Evolutionary conservation across 2,888 invertebrate genomes (phyloP).

Genomic region (Eudemis profundana): DNA sequence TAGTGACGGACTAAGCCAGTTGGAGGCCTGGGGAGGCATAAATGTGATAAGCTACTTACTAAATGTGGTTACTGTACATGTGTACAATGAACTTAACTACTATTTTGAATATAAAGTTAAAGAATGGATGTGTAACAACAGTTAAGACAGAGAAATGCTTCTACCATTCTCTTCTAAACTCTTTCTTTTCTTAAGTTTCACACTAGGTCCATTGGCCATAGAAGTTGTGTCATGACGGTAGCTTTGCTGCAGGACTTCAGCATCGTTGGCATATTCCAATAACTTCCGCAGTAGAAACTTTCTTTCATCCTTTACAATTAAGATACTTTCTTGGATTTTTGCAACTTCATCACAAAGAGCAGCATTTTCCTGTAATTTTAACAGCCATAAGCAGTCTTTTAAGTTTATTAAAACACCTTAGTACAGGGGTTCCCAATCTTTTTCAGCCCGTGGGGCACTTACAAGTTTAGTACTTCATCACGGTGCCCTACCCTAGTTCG

Average conservation of each 20-base stretch:
- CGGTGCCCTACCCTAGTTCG: too few relatives aligned
- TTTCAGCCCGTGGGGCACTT: too few relatives aligned
- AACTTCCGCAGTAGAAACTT: conserved; percentile 92
- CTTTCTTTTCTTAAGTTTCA: conserved; percentile 67
- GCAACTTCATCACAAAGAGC: conserved; percentile 95
- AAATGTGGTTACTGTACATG: background rate
- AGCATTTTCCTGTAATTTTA: conserved; percentile 88
- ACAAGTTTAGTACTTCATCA: too few relatives aligned
- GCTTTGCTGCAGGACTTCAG: conserved; percentile 59
- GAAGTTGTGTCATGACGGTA: conserved; percentile 59
- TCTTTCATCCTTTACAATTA: conserved; percentile 92
- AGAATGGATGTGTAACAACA: background rate
- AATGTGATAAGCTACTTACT: background rate
- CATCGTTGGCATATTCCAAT: conserved; percentile 87
- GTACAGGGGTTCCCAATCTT: too few relatives aligned
- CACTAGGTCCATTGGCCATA: conserved; percentile 64
- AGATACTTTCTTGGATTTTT: conserved; percentile 92
- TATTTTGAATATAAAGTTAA: background rate
- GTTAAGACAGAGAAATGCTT: conserved; percentile 33
- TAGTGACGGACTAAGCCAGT: too few relatives aligned
- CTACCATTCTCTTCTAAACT: conserved; percentile 51
- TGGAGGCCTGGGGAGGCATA: too few relatives aligned
- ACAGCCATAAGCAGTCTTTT: background rate
- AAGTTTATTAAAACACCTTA: too few relatives aligned
- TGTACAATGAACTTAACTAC: background rate